Evolutionary conservation across 2,888 invertebrate genomes (phyloP), one percentile per base, ranked within the genome.

Genomic region (Hoplodrina blanda): DNA sequence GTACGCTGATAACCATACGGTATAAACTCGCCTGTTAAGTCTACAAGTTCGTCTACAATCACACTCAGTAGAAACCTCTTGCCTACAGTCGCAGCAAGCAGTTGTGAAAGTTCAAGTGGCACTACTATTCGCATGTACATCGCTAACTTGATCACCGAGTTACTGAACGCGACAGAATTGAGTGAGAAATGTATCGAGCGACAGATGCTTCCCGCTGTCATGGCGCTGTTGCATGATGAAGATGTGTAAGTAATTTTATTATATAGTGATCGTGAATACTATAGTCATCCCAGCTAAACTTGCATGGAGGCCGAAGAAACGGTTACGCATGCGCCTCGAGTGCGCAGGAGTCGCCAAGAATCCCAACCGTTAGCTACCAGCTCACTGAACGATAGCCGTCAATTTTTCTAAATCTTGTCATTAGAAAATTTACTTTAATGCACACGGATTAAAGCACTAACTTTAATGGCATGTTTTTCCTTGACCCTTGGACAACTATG

Each of bases 171-270:
- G 0, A 87, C 91, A 0, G 91, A 91, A 1, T 75, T 93, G 30
- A 78, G 73, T 19, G 94, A 92, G 80, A 84, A 83, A n/a, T 91
- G 92, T 63, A 83, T 95, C 1, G 92, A 93, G 81, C 81, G 85
- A 41, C 94, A 94, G 64, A 73, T 94, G 63, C 73, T 95, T 62
- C 95, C 95, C 0, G 90, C 93, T 1, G 91, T 93, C 6, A 85
- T 91, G 63, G 90, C 93, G 5, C 76, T 95, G 6, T 66, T 96
- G 6, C 92, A 93, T 17, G 95, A 95, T 53, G 91, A 92, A 7
- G 92, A 95, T 53, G 87, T 86, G 95, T 96, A 72, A 92, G 94
- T 90, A n/a, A n/a, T n/a, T n/a, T n/a, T n/a, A 20, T 46, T 41
- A 46, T 15, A 37, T 37, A 8, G 8, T 8, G 15, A 19, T 44